A percentile compares a stretch with the other conserved stretches of the same genome.
These are phyloP conservation scores for Charaxes varanes DNA, from an alignment of 1,140 invertebrate genomes.

Conservation along the genomic window DNA sequence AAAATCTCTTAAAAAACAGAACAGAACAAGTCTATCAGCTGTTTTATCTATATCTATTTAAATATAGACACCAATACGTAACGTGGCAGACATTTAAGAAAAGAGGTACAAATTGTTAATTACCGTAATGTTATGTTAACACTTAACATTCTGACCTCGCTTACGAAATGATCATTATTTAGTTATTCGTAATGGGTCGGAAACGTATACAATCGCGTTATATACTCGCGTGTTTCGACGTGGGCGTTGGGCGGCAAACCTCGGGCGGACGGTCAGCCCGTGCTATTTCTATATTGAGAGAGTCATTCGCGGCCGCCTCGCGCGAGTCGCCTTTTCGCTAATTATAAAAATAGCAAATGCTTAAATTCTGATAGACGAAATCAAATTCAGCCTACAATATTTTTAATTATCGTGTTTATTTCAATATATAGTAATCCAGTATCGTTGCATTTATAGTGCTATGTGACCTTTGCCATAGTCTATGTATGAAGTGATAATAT, in stretches of 20 bases:
- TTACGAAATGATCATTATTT: constrained; percentile 10
- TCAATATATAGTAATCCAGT: no score
- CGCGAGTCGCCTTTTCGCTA: constrained; percentile 60
- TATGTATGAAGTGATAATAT: no score
- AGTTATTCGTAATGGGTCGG: constrained; percentile 2
- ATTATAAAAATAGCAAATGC: constrained; percentile 49
- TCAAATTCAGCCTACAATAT: no score
- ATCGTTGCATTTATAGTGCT: background rate
- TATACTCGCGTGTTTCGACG: constrained; percentile 23
- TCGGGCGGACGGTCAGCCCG: constrained; percentile 56
- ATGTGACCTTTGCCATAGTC: background rate
- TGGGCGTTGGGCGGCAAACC: constrained; percentile 40
- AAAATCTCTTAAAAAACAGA: no score
- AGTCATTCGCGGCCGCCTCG: constrained; percentile 64
- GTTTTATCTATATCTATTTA: no score
- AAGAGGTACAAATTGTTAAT: no score
- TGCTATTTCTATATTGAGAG: constrained; percentile 73
- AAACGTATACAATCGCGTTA: background rate
- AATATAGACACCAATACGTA: no score
- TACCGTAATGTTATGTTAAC: no score
- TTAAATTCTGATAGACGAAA: constrained; percentile 23
- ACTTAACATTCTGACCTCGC: background rate
- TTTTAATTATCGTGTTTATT: no score
- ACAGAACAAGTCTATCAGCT: no score
- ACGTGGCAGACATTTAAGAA: no score